phyloP scores from a whole-genome alignment of 2,113 vertebrate genomes.

The Gallinago jamesoni region DNA sequence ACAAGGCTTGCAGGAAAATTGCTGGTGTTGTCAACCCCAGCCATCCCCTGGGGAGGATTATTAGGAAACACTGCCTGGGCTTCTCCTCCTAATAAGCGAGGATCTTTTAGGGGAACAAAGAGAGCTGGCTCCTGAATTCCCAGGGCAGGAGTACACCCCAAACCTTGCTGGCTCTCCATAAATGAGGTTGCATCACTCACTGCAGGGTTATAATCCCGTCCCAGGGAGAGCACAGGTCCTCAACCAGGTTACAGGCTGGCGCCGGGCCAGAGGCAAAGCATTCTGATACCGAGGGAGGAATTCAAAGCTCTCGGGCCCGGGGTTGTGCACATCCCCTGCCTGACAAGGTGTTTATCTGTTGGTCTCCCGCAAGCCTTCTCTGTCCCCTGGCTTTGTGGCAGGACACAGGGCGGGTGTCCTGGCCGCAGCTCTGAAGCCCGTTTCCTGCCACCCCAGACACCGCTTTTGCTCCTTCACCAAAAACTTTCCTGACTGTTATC shows the following conservation, averaged over 20 bases:
- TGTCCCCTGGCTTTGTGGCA: background rate
- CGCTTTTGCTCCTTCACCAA: background rate
- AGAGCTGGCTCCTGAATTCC: background rate
- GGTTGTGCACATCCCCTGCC: background rate
- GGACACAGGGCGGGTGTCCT: background rate
- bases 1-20: constrained; percentile 20
- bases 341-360: background rate
- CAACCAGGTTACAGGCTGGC: background rate
- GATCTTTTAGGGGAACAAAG: background rate
- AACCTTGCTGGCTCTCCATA: background rate
- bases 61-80: background rate
- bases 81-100: background rate
- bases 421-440: background rate
- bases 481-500: background rate
- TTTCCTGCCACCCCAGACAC: background rate
- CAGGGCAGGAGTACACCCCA: background rate
- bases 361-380: background rate
- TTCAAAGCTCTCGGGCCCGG: background rate
- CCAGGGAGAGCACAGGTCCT: background rate
- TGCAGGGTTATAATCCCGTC: background rate
- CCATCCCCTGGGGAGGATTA: background rate
- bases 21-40: background rate
- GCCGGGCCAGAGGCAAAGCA: background rate
- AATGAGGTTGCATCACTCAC: background rate
- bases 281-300: background rate